These are phyloP conservation scores for Oxycera nigricornis DNA, from an alignment of 2,888 invertebrate species.

Conservation along the genomic window DNA sequence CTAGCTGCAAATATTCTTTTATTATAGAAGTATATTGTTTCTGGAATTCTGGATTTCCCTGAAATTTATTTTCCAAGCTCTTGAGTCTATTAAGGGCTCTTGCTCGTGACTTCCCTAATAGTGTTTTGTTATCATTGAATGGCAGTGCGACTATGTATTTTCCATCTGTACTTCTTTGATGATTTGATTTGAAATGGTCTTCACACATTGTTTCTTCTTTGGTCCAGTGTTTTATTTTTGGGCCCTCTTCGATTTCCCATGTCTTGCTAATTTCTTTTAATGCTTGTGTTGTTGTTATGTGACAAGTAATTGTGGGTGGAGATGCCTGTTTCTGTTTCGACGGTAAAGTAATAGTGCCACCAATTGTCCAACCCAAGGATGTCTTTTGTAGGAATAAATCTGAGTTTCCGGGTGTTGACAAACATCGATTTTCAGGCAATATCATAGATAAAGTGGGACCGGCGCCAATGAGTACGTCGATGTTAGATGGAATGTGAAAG, in stretches of 20 bases:
- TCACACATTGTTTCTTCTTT: neutral
- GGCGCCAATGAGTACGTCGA: neutral
- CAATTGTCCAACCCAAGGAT: neutral
- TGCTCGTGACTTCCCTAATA: neutral
- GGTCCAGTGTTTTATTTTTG: neutral
- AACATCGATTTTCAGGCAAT: neutral
- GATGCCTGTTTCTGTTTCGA: neutral
- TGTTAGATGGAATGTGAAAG: neutral
- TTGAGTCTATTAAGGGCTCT: neutral
- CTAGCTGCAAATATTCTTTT: slow-evolving; percentile 47
- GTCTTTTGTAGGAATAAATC: neutral
- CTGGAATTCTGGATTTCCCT: neutral
- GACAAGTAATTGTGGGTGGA: neutral
- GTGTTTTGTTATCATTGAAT: neutral
- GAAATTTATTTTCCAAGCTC: neutral
- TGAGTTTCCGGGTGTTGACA: neutral
- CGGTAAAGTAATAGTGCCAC: neutral
- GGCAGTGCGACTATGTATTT: neutral
- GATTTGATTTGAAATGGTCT: neutral
- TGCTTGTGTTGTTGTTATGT: neutral
- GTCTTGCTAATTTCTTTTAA: neutral
- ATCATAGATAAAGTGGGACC: neutral
- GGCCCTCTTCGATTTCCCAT: neutral
- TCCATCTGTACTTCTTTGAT: neutral
- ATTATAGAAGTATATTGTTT: slow-evolving; percentile 43